These are phyloP conservation scores for Equus przewalskii DNA, from an alignment of 2,113 vertebrate genomes.

Conservation along the genomic window DNA sequence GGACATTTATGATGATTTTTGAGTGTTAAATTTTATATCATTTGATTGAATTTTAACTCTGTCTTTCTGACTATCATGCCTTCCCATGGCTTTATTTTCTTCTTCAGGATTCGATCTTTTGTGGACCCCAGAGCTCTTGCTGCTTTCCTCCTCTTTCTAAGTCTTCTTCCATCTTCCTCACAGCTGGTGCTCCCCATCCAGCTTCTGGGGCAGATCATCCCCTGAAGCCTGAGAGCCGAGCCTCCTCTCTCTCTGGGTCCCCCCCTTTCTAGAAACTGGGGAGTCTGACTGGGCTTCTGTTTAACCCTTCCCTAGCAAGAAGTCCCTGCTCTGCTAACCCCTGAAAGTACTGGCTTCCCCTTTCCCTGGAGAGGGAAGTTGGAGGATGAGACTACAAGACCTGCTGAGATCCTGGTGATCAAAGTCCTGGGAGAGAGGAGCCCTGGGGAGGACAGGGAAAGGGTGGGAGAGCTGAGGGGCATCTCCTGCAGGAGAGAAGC, in stretches of 20 bases:
- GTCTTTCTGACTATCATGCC: no score
- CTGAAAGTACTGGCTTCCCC: not conserved
- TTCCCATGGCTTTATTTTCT: not conserved
- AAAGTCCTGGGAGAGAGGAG: not conserved
- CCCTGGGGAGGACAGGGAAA: not conserved
- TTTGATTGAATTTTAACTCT: not conserved
- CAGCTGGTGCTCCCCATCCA: not conserved
- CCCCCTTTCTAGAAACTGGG: not conserved
- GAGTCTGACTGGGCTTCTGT: not conserved
- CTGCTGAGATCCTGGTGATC: not conserved
- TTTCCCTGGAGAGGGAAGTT: not conserved
- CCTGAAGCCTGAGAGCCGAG: not conserved
- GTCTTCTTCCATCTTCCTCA: not conserved
- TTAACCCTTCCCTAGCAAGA: not conserved
- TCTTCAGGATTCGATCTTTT: not conserved
- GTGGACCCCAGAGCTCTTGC: not conserved
- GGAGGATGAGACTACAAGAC: not conserved
- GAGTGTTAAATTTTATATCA: not conserved
- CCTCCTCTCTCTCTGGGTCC: not conserved
- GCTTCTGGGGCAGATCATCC: not conserved
- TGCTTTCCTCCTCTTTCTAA: not conserved
- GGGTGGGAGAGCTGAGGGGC: not conserved
- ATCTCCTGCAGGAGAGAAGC: not conserved
- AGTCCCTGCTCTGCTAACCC: not conserved
- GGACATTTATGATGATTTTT: not conserved